Conservation (phyloP, 2,797 vertebrate species). For the Glyptemys insculpta region DNA sequence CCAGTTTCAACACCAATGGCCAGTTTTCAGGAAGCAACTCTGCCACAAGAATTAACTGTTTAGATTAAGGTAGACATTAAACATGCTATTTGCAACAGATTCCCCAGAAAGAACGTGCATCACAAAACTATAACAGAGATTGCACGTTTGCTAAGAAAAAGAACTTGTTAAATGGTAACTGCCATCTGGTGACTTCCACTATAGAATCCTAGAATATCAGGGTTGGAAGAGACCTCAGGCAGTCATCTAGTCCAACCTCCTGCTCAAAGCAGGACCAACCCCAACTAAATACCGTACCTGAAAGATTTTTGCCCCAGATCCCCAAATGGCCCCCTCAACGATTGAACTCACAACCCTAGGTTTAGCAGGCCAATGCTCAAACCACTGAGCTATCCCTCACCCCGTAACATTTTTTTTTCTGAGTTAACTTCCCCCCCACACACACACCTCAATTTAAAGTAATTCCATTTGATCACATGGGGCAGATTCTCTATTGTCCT, state of each 20-base stretch:
- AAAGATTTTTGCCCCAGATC: no score
- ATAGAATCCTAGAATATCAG: no score
- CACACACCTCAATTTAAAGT: constrained; percentile 8
- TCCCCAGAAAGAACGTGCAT: neutral
- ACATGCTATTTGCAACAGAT: constrained; percentile 21
- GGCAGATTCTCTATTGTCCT: neutral
- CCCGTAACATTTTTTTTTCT: neutral
- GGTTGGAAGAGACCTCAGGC: no score
- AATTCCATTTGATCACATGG: constrained; percentile 24
- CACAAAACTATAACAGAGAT: neutral
- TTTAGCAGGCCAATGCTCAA: no score
- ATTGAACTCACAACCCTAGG: no score
- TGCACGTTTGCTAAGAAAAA: neutral
- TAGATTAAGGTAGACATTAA: neutral
- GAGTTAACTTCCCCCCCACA: constrained; percentile 1
- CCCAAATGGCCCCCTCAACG: no score
- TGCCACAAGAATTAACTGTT: constrained; percentile 13
- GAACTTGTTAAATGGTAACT: neutral
- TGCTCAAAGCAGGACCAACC: no score
- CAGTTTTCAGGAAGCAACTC: constrained; percentile 44
- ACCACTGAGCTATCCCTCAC: no score
- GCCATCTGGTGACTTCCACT: neutral
- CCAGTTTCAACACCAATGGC: neutral
- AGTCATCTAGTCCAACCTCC: no score
- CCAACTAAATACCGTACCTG: no score